phyloP scores from a whole-genome alignment of 2,888 invertebrate species.

The Nemoura dubitans region DNA sequence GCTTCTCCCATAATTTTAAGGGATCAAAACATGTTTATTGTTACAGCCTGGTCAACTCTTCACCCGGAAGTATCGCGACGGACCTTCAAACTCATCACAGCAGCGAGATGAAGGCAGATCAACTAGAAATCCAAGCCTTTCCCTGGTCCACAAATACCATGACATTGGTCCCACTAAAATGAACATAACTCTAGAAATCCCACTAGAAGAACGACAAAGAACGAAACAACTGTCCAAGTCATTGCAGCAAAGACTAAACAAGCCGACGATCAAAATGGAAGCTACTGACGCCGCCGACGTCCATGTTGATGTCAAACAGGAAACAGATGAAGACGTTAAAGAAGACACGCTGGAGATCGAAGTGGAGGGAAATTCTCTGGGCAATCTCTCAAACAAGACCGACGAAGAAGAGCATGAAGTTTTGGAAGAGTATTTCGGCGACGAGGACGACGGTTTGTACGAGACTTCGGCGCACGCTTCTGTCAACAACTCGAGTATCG shows the following conservation, averaged over 20 bases:
- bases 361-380: neutral
- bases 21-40: too few species aligned
- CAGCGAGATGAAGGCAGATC: neutral
- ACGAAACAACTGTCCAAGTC: neutral
- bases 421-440: conserved; percentile 32
- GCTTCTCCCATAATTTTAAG: too few species aligned
- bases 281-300: too few species aligned
- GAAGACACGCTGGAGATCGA: neutral
- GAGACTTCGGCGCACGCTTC: conserved; percentile 1
- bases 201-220: neutral
- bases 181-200: conserved; percentile 15
- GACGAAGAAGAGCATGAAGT: conserved; percentile 26
- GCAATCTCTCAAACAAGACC: neutral
- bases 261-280: neutral
- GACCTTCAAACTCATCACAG: neutral
- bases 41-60: neutral
- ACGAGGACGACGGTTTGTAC: conserved; percentile 19
- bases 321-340: neutral
- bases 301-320: neutral
- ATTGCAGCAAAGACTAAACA: neutral
- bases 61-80: conserved; percentile 31
- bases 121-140: neutral
- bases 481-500: neutral
- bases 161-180: neutral
- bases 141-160: conserved; percentile 27